Conservation (phyloP, 1,140 invertebrate species). For the Leptopilina clavipes region DNA sequence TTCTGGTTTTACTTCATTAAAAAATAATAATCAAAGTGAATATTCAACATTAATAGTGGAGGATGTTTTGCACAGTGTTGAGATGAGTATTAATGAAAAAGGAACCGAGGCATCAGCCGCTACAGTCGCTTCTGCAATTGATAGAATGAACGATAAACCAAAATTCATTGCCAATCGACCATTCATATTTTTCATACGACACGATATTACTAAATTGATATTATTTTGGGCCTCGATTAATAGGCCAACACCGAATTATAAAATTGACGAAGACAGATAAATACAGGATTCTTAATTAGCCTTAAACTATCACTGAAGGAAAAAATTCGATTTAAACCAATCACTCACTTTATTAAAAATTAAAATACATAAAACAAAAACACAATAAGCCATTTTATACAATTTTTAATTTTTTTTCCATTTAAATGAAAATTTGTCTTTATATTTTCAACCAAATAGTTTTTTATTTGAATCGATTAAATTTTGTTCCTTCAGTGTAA, state of each 20-base stretch:
- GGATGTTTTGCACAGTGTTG: slow-evolving; percentile 80
- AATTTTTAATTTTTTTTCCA: too few species aligned
- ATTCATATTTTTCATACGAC: slow-evolving; percentile 86
- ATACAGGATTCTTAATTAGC: background rate
- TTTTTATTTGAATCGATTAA: too few species aligned
- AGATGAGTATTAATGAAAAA: slow-evolving; percentile 81
- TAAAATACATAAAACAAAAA: too few species aligned
- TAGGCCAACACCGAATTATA: slow-evolving; percentile 75
- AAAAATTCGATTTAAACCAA: too few species aligned
- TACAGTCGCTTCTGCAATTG: slow-evolving; percentile 75
- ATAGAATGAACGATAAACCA: slow-evolving; percentile 74
- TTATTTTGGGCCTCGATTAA: slow-evolving; percentile 83
- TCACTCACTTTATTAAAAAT: too few species aligned
- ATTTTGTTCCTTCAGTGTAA: too few species aligned
- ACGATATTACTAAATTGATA: slow-evolving; percentile 79
- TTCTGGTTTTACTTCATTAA: slow-evolving; percentile 77
- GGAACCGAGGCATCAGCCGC: slow-evolving; percentile 84
- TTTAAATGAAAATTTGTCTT: too few species aligned
- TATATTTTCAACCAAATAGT: too few species aligned
- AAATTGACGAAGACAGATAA: background rate
- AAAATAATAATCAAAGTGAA: slow-evolving; percentile 50
- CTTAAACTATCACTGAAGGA: background rate
- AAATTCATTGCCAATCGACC: slow-evolving; percentile 82
- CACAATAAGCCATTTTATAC: too few species aligned
- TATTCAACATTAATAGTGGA: slow-evolving; percentile 78